Evolutionary conservation across 2,888 invertebrate genomes (phyloP).

Genomic region (Lasioglossum marginatum): DNA sequence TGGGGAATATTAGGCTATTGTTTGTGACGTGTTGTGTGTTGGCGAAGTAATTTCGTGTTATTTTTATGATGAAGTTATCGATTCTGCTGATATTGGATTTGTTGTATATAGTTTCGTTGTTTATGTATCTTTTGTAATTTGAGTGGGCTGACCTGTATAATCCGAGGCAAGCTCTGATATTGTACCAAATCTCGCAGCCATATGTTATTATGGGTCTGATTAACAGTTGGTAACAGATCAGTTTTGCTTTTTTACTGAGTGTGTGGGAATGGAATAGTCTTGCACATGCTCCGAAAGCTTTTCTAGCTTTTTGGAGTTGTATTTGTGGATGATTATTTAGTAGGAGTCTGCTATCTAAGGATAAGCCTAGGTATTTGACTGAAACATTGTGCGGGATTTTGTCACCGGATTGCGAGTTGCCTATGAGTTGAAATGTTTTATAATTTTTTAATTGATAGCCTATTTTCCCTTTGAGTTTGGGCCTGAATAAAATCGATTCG

Average conservation of each 20-base stretch:
- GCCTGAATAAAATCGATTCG: conserved; percentile 59
- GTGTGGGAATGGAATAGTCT: background rate
- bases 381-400: background rate
- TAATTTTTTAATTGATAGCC: too few relatives aligned
- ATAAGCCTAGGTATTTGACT: conserved; percentile 8
- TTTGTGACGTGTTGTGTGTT: too few relatives aligned
- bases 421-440: too few relatives aligned
- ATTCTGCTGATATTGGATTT: too few relatives aligned
- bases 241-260: background rate
- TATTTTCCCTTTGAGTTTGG: background rate
- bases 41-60: too few relatives aligned
- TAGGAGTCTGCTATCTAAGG: background rate
- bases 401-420: too few relatives aligned
- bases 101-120: too few relatives aligned
- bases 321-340: background rate
- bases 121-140: too few relatives aligned
- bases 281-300: background rate
- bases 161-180: too few relatives aligned
- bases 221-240: conserved; percentile 9
- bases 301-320: background rate
- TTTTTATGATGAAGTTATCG: too few relatives aligned
- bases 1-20: too few relatives aligned
- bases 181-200: conserved; percentile 48
- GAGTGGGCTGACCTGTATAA: too few relatives aligned
- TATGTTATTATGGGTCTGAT: background rate